Evolutionary conservation across 2,797 vertebrate species (phyloP).

Genomic region (Melanotaenia pygmaea): DNA sequence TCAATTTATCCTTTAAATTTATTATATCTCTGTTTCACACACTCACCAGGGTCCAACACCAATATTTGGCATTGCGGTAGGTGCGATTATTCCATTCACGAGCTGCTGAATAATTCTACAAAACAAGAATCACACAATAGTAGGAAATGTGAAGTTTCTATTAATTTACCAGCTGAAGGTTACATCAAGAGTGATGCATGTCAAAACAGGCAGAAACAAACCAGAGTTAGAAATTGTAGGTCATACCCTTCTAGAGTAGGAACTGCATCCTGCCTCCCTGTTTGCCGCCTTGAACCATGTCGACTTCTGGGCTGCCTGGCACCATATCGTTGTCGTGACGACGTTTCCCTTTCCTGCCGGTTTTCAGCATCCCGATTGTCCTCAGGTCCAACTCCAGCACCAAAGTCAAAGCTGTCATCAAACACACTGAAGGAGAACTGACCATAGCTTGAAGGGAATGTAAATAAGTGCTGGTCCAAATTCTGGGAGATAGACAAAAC

Average conservation of each 20-base stretch:
- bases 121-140: constrained; percentile 21
- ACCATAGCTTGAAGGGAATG: constrained; percentile 92
- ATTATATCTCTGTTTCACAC: neutral
- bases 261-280: constrained; percentile 91
- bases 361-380: constrained; percentile 91
- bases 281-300: constrained; percentile 88
- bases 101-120: constrained; percentile 96
- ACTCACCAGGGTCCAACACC: constrained; percentile 96
- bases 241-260: constrained; percentile 93
- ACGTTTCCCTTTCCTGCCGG: constrained; percentile 90
- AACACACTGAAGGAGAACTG: constrained; percentile 96
- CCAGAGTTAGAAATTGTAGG: neutral
- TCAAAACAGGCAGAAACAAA: neutral
- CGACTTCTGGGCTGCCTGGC: constrained; percentile 92
- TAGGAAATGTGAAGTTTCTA: neutral
- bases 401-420: constrained; percentile 92
- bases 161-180: neutral
- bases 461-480: constrained; percentile 91
- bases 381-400: constrained; percentile 83
- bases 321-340: constrained; percentile 91
- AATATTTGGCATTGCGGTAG: constrained; percentile 94
- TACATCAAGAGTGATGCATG: neutral
- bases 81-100: constrained; percentile 97
- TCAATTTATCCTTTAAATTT: neutral
- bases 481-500: constrained; percentile 76